These are phyloP conservation scores for Thereva nobilitata DNA, from an alignment of 2,888 invertebrate genomes.

Conservation along the genomic window DNA sequence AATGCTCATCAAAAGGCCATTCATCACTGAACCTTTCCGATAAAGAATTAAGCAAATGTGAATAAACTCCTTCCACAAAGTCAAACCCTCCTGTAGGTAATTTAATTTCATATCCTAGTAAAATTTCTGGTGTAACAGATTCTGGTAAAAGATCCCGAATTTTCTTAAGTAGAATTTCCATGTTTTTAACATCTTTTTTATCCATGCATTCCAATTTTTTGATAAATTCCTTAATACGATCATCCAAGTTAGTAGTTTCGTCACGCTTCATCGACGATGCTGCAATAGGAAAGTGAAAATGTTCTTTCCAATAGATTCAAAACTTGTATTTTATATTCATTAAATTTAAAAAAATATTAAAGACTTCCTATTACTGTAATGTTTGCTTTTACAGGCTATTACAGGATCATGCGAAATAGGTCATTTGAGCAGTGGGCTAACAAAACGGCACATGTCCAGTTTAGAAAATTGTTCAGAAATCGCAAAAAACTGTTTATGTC, in stretches of 20 bases:
- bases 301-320: constrained; percentile 36
- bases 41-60: constrained; percentile 60
- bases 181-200: constrained; percentile 51
- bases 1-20: constrained; percentile 61
- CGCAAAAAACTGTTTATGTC: too few species aligned
- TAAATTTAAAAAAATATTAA: constrained; percentile 1
- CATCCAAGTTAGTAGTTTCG: constrained; percentile 37
- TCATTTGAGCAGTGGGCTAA: too few species aligned
- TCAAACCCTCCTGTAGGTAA: constrained; percentile 49
- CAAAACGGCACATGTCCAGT: too few species aligned
- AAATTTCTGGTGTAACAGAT: constrained; percentile 67
- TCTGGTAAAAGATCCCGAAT: constrained; percentile 56
- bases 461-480: too few species aligned
- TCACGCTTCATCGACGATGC: constrained; percentile 44
- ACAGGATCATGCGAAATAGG: too few species aligned
- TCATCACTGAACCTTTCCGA: constrained; percentile 61
- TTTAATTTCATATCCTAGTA: constrained; percentile 62
- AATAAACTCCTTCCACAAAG: constrained; percentile 60
- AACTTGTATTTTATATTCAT: constrained; percentile 13
- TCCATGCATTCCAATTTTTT: constrained; percentile 46
- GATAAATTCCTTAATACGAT: constrained; percentile 46
- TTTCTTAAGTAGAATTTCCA: constrained; percentile 50
- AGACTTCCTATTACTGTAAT: too few species aligned
- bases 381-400: too few species aligned
- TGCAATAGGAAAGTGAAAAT: constrained; percentile 52